Base-by-base conservation (phyloP, 2,797 vertebrate species). In the Petrocephalus schoutedeni region DNA sequence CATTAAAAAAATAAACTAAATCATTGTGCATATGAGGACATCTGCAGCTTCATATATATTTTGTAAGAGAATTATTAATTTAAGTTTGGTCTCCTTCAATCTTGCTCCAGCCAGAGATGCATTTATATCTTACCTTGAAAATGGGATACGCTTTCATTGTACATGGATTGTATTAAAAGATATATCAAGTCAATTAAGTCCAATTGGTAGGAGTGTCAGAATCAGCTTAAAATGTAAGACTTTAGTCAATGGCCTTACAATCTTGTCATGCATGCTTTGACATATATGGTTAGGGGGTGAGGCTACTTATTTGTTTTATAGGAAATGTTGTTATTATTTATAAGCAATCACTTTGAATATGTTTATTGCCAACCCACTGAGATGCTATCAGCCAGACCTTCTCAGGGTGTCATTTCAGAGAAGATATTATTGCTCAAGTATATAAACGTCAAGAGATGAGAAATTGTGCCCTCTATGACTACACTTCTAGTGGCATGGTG, bases 401-500 rank as follows among this genome's bases (percentile, higher is more conserved):
- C 49, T 14, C 9, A 71, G 21, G 83, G 41, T 51, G 53, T 87
- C 16, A 51, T 77, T 77, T 54, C 54, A n/a, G 53, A 45, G 54
- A 7, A 58, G 61, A 87, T 41, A 21, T 67, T 21, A 80, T 57
- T 10, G 61, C 54, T 10, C 51, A 54, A 36, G 56, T 59, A 32
- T 86, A 53, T 41, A 54, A 87, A 88, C 87, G 67, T 88, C 87
- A 53, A 41, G 54, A 87, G 71, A 86, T 87, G 53, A 85, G 64
- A 12, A 88, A 85, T 23, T 1, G 82, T 77, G 67, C 86, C 67
- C 71, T 71, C 84, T 14, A 14, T 36, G 67, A 16, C 14, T 19
- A 74, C 6, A 12, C 9, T 32, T 32, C 10, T 3, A 67, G 71
- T 36, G 36, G 14, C 32, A 2, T 41, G 67, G 4, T 3, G 10